phyloP scores from a whole-genome alignment of 2,888 invertebrate genomes.

The Noctua pronuba region DNA sequence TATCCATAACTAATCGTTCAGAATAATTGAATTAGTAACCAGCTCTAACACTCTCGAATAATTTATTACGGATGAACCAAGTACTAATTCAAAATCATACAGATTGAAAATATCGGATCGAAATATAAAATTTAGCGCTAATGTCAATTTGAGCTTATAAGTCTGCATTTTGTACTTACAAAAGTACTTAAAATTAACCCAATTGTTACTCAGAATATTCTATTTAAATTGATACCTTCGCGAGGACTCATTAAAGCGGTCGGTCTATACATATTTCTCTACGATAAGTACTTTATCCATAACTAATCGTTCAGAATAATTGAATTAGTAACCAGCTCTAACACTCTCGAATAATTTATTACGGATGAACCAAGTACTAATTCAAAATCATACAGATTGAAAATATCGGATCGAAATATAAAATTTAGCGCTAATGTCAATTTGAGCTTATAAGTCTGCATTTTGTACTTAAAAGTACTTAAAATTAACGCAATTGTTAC shows the following conservation, averaged over 20 bases:
- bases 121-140: not conserved
- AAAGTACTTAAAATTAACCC: slow-evolving; percentile 6
- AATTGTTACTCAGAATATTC: too few relatives aligned
- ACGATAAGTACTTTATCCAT: not conserved
- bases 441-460: not conserved
- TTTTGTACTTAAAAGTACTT: slow-evolving; percentile 11
- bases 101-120: too few relatives aligned
- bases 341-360: not conserved
- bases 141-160: not conserved
- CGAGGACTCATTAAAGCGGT: too few relatives aligned
- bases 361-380: not conserved
- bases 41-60: not conserved
- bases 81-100: not conserved
- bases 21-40: not conserved
- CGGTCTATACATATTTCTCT: not conserved
- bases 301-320: not conserved
- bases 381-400: not conserved
- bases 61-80: not conserved
- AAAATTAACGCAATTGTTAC: not conserved
- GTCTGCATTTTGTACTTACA: slow-evolving; percentile 5
- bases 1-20: not conserved
- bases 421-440: not conserved
- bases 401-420: too few relatives aligned
- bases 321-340: not conserved
- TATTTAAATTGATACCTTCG: too few relatives aligned